Evolutionary conservation across 2,797 vertebrate genomes (phyloP), one percentile per base, ranked within the genome.

Genomic region (Crenuchus spilurus): DNA sequence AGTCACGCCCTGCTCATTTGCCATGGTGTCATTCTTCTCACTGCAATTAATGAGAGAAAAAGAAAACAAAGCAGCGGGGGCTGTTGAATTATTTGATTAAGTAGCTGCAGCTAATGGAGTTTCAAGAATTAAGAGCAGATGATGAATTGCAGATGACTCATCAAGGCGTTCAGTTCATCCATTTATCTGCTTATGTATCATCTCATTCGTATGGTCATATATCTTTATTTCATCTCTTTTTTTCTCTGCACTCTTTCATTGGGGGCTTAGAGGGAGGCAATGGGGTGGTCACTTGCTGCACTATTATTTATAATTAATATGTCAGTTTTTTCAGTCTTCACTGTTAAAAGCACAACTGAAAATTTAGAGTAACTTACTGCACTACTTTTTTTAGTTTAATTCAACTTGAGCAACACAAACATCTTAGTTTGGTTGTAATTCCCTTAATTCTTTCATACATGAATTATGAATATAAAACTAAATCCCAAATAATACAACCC

Each of bases 11-110:
- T 62, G 49, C 65, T 77, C 74, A 77, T 82, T 83, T 77, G 42
- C 63, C 69, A 70, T 20, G 2, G 54, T 74, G 63, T 75, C 77
- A 78, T 81, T 80, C 73, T 74, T 81, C 70, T 24, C 52, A 39
- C 24, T 31, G 60, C 74, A 79, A 80, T 81, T 76, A 81, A 77
- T 62, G 49, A 55, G 52, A 78, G 63, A 70, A 28, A 78, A 61
- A 28, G 61, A 76, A 79, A 80, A 82, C 67, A 70, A 80, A 74
- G 67, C 65, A 77, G 67, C 37, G 31, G 37, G 73, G 35, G 75
- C 68, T 77, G 72, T 80, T 75, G 75, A 78, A 63, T 80, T 74
- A 84, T 83, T 81, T 82, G 71, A 82, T 83, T 70, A 82, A 84
- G 64, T 72, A 60, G 28, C 37, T 57, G 61, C 58, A 54, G 78